Conservation (phyloP, 2,888 invertebrate species). For the Chloroclysta siterata region DNA sequence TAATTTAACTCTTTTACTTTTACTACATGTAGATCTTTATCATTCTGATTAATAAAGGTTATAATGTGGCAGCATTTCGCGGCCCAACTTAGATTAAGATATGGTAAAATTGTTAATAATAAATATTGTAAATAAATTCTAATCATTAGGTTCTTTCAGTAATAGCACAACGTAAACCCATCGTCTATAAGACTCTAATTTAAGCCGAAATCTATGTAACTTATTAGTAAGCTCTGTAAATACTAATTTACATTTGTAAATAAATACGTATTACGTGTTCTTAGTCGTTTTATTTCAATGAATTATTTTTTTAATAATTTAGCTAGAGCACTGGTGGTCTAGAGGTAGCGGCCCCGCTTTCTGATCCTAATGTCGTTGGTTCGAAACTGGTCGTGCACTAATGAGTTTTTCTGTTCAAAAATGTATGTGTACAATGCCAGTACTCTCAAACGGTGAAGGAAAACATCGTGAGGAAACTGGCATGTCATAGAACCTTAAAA, state of each 20-base stretch:
- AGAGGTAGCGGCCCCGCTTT: too few species aligned
- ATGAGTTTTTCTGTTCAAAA: too few species aligned
- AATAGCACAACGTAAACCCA: constrained; percentile 31
- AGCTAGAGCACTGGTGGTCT: too few species aligned
- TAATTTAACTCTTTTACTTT: not conserved
- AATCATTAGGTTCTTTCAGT: constrained; percentile 16
- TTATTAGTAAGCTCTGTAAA: constrained; percentile 59
- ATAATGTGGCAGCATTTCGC: not conserved
- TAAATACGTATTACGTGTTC: constrained; percentile 80
- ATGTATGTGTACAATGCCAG: too few species aligned
- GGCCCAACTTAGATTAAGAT: not conserved
- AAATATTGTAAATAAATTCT: constrained; percentile 24
- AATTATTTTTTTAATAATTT: too few species aligned
- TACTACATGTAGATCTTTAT: constrained; percentile 1
- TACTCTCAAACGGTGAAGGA: too few species aligned
- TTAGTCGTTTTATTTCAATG: constrained; percentile 51
- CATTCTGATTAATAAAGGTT: not conserved
- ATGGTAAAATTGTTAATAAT: not conserved
- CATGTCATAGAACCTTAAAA: too few species aligned
- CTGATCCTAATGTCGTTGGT: too few species aligned
- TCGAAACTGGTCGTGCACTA: too few species aligned
- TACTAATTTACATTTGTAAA: constrained; percentile 68
- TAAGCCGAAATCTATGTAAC: constrained; percentile 45
- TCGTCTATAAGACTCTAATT: constrained; percentile 43
- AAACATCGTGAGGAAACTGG: too few species aligned